phyloP scores from a whole-genome alignment of 2,888 invertebrate species.

The Lasiommata megera region DNA sequence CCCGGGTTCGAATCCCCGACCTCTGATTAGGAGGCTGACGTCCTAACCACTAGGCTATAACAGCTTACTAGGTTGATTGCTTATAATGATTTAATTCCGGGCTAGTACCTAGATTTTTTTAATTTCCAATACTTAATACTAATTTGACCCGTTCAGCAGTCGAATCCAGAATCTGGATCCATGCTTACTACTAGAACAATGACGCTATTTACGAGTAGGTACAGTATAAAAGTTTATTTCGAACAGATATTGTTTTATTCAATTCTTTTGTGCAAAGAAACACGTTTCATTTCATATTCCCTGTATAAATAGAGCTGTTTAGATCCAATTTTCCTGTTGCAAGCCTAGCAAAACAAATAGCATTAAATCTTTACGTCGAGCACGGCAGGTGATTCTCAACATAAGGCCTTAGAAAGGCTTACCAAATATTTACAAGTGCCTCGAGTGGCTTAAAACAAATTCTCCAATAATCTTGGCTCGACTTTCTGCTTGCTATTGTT shows the following conservation, averaged over 20 bases:
- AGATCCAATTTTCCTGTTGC: conserved; percentile 28
- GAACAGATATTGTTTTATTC: not conserved
- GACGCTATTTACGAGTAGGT: not conserved
- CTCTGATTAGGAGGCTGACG: too few relatives aligned
- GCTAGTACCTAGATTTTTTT: too few relatives aligned
- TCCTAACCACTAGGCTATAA: too few relatives aligned
- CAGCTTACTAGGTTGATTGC: too few relatives aligned
- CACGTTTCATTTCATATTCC: conserved; percentile 11
- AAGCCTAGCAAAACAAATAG: conserved; percentile 52
- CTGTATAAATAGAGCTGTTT: conserved; percentile 27
- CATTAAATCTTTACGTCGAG: conserved; percentile 54
- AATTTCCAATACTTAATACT: too few relatives aligned
- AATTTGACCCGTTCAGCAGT: too few relatives aligned
- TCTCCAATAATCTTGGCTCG: conserved; percentile 73
- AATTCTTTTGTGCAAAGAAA: conserved; percentile 2
- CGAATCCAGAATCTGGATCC: not conserved
- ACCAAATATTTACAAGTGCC: conserved; percentile 76
- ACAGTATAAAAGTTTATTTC: not conserved
- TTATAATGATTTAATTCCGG: too few relatives aligned
- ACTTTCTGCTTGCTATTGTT: conserved; percentile 69
- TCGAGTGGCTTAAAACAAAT: conserved; percentile 80
- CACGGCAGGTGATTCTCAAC: conserved; percentile 59
- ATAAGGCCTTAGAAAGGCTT: conserved; percentile 63
- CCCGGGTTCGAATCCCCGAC: too few relatives aligned
- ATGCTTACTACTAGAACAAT: not conserved